phyloP scores from a whole-genome alignment of 2,113 vertebrate species.

The Numenius arquata region DNA sequence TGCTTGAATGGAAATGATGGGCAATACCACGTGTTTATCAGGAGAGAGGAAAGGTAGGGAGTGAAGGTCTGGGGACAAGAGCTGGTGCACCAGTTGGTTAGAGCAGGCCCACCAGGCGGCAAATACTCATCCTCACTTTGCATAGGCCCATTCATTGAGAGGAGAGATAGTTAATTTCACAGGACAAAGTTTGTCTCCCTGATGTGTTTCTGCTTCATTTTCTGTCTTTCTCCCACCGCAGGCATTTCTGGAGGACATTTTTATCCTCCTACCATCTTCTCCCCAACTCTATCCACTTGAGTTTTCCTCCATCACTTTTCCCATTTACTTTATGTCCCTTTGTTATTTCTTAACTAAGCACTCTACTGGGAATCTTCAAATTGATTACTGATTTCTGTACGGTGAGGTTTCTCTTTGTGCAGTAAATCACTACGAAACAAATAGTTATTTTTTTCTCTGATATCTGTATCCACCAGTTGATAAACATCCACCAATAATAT shows the following conservation, averaged over 20 bases:
- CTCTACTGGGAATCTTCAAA: neutral
- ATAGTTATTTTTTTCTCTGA: neutral
- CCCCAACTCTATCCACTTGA: neutral
- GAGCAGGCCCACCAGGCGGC: neutral
- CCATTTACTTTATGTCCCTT: neutral
- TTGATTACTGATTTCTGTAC: neutral
- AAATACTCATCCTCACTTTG: neutral
- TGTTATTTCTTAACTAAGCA: neutral
- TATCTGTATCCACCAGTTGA: neutral
- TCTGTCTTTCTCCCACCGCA: neutral
- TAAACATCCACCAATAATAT: neutral
- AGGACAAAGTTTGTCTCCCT: neutral
- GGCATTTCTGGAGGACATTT: neutral
- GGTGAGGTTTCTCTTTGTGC: neutral
- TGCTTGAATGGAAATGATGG: neutral
- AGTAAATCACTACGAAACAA: neutral
- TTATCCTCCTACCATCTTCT: neutral
- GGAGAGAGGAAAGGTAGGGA: neutral
- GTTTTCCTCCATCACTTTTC: neutral
- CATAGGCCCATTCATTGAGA: neutral
- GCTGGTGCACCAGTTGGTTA: neutral
- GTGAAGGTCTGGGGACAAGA: neutral
- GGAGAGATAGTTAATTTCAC: neutral
- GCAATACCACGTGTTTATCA: fast-evolving
- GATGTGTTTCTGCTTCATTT: neutral